Evolutionary conservation across 2,797 vertebrate genomes (phyloP), one percentile per base, ranked within the genome.

Genomic region (Rhyacichthys aspro): DNA sequence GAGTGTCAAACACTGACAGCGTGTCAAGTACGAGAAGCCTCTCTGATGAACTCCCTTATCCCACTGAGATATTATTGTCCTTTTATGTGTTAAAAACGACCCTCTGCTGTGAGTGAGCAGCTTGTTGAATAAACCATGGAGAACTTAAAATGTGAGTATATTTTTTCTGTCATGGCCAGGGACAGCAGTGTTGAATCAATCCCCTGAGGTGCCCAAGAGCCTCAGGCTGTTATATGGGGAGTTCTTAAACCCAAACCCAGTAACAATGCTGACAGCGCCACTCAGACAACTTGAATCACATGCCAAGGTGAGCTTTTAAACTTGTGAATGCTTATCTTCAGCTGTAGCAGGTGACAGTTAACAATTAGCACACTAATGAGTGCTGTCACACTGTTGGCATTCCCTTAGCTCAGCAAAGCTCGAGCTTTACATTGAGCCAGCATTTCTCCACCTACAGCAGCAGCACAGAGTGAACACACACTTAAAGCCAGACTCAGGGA

Each of bases 111-210:
- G 74, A 76, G 73, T 18, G 43, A 18, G 65, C 39, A 37, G 54
- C 49, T 71, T 55, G 17, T 53, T 83, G 76, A 85, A 82, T 84
- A 76, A 79, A 82, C 54, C 63, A 76, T 72, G 69, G 52, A 34
- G 39, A 65, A 53, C 55, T 70, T 41, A 59, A 71, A 68, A 72
- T 77, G 61, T 62, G 47, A 63, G 55, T 41, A 63, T 54, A 49
- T 48, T 70, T 74, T 83, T 74, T 36, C 32, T 63, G 46, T 74
- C 52, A 41, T 69, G 68, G 8, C 18, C 38, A 39, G 54, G 74
- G 63, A 78, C 76, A 56, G 60, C 33, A 38, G 53, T 36, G 42
- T 63, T 59, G 47, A 80, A 83, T 78, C 74, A 67, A 68, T 63
- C 52, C 74, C 61, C 50, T 43, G 19, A 67, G 60, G 67, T 39